Evolutionary conservation across 1,140 invertebrate species (phyloP).

Genomic region (Drosophila arizonae): DNA sequence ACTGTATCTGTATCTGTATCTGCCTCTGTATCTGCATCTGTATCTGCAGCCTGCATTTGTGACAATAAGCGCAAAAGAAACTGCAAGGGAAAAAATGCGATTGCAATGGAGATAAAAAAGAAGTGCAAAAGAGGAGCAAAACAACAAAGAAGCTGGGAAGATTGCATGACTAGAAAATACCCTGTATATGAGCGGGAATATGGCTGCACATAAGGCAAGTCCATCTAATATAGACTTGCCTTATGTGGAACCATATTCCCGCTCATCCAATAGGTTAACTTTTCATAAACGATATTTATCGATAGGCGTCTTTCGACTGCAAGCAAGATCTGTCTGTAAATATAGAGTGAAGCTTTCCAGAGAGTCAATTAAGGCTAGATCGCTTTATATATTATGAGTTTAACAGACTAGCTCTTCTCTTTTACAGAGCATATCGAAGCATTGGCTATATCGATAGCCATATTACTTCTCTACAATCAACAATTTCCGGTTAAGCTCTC

Average conservation of each 20-base stretch:
- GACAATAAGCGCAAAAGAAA: slow-evolving; percentile 45
- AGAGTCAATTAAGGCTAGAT: background rate
- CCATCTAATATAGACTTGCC: no score
- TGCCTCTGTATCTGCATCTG: slow-evolving; percentile 13
- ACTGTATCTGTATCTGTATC: slow-evolving; percentile 6
- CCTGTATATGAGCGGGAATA: background rate
- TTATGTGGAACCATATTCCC: no score
- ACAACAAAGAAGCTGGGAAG: background rate
- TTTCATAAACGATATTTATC: background rate
- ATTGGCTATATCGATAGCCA: no score
- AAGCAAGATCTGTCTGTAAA: no score
- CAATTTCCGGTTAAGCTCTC: background rate
- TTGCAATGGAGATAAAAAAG: slow-evolving; percentile 24
- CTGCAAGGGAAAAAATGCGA: slow-evolving; percentile 23
- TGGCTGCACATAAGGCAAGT: background rate
- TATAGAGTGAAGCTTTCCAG: no score
- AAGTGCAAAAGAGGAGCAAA: slow-evolving; percentile 5
- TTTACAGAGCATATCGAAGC: no score
- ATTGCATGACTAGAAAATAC: background rate
- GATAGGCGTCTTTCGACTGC: background rate
- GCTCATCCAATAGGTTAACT: background rate
- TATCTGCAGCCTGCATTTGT: slow-evolving; percentile 40
- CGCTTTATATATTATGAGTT: no score
- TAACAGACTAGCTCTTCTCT: no score
- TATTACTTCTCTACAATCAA: no score